phyloP scores from a whole-genome alignment of 2,113 vertebrate genomes.

The Progne subis region DNA sequence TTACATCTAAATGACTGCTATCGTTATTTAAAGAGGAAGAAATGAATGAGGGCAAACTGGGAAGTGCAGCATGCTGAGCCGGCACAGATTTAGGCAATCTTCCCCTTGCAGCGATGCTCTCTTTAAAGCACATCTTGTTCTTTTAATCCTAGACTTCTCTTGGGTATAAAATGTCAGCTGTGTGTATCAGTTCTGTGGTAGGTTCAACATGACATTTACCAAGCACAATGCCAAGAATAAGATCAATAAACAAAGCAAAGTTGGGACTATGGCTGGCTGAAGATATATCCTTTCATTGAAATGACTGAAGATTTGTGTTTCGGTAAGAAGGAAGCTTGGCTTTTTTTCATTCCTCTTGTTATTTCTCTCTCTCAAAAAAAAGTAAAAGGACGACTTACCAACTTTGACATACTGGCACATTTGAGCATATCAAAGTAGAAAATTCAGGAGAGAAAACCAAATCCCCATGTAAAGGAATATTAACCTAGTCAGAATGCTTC shows the following conservation, averaged over 20 bases:
- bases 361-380: not conserved
- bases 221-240: not conserved
- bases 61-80: not conserved
- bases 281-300: not conserved
- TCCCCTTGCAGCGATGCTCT: not conserved
- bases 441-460: not conserved
- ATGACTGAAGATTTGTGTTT: not conserved
- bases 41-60: not conserved
- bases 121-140: not conserved
- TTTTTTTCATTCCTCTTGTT: not conserved
- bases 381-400: not conserved
- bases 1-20: not conserved
- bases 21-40: not conserved
- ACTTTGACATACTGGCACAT: not conserved
- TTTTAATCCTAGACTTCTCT: constrained; percentile 7
- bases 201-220: constrained; percentile 38
- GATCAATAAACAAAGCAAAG: constrained; percentile 19
- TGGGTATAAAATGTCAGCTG: constrained; percentile 27
- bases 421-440: not conserved
- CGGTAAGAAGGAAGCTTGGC: not conserved
- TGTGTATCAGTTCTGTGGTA: not conserved
- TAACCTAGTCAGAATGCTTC: not conserved
- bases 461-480: not conserved
- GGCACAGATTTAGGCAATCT: not conserved
- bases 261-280: not conserved